Conservation (phyloP, 2,888 invertebrate species). For the Leucania comma region DNA sequence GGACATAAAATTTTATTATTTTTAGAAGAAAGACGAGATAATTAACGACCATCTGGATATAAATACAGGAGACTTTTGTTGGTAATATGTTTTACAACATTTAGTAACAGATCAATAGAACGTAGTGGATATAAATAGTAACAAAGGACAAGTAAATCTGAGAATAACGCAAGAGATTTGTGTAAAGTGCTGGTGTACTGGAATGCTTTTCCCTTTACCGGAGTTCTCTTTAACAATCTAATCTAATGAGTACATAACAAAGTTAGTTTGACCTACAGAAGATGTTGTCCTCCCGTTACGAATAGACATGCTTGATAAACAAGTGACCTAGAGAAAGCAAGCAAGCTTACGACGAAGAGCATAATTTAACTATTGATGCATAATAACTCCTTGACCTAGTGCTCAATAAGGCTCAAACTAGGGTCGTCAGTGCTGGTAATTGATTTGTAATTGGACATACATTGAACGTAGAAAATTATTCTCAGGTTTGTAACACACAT, state of each 20-base stretch:
- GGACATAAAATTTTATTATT: slow-evolving; percentile 83
- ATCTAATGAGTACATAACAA: slow-evolving; percentile 67
- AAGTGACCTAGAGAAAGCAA: slow-evolving; percentile 73
- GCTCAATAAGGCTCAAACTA: slow-evolving; percentile 63
- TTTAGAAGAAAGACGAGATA: slow-evolving; percentile 74
- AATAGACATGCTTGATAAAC: slow-evolving; percentile 64
- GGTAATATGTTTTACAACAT: slow-evolving; percentile 59
- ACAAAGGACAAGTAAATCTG: slow-evolving; percentile 25
- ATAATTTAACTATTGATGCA: slow-evolving; percentile 69
- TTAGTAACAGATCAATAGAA: slow-evolving; percentile 44
- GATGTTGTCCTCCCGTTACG: slow-evolving; percentile 75
- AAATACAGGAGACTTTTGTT: slow-evolving; percentile 65
- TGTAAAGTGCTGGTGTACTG: slow-evolving; percentile 27
- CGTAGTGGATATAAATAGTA: slow-evolving; percentile 26
- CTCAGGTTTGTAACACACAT: slow-evolving; percentile 7
- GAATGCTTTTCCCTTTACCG: slow-evolving; percentile 55
- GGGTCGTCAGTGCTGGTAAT: slow-evolving; percentile 67
- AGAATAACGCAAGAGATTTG: slow-evolving; percentile 37
- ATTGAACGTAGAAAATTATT: slow-evolving; percentile 31
- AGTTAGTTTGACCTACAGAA: slow-evolving; percentile 69
- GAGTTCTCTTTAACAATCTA: slow-evolving; percentile 54
- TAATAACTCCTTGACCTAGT: slow-evolving; percentile 73
- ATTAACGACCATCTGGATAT: slow-evolving; percentile 74
- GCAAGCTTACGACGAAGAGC: slow-evolving; percentile 52
- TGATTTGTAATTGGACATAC: slow-evolving; percentile 58